Percentiles rank a stretch among this genome's conserved stretches.
Evolutionary conservation across 2,113 vertebrate species (phyloP).

Genomic region (Spea multiplicata): DNA sequence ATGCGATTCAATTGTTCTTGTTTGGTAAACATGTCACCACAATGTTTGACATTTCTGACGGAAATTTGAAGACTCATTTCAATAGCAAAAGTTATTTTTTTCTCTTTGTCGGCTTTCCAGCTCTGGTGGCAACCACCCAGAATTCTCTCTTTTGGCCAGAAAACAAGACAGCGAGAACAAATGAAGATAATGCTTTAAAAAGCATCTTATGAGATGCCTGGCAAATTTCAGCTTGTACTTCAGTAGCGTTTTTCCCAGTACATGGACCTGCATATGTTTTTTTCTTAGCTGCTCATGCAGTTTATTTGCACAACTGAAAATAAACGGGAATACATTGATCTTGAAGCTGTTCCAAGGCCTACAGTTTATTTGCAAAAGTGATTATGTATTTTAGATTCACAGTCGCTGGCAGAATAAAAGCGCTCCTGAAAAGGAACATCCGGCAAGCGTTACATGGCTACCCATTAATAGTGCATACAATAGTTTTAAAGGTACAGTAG

Average conservation of each 20-base stretch:
- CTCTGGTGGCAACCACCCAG: conserved; percentile 21
- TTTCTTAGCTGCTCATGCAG: background rate
- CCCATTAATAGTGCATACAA: background rate
- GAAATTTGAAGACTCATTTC: conserved; percentile 18
- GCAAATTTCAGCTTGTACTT: background rate
- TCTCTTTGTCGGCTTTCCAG: conserved; percentile 6
- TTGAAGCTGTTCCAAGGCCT: background rate
- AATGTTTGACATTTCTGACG: conserved; percentile 7
- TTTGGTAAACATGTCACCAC: conserved; percentile 34
- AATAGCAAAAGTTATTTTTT: conserved; percentile 16
- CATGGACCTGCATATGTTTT: background rate
- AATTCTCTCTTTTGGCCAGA: conserved; percentile 25
- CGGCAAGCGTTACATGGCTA: background rate
- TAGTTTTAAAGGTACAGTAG: background rate
- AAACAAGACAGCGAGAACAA: conserved; percentile 1
- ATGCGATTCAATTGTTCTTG: conserved; percentile 14
- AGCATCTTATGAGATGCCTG: conserved; percentile 8
- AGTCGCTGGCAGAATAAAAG: background rate
- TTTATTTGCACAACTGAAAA: background rate
- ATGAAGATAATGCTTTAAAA: conserved; percentile 16
- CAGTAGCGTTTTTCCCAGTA: background rate
- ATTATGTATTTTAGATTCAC: background rate
- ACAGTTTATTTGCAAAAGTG: background rate
- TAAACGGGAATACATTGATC: background rate
- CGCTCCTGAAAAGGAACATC: background rate